A percentile compares a stretch with the other conserved stretches of the same genome.
phyloP scores from a whole-genome alignment of 2,888 invertebrate species.

The Macrophya alboannulata region DNA sequence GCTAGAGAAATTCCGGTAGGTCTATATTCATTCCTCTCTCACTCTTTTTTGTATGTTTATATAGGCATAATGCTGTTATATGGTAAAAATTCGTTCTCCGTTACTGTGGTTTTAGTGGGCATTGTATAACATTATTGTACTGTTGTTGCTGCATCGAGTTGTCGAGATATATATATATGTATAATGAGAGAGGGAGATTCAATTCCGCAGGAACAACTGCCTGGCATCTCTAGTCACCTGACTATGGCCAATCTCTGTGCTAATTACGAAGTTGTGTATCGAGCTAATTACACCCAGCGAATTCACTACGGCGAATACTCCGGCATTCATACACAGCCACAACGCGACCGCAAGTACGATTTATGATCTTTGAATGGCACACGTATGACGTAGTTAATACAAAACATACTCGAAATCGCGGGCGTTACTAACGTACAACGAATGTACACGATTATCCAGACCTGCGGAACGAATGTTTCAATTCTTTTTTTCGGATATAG shows the following conservation, averaged over 20 bases:
- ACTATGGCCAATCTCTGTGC: constrained; percentile 49
- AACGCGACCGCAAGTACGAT: constrained; percentile 45
- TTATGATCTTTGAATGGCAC: constrained; percentile 48
- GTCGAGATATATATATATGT: background rate
- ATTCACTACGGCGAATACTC: constrained; percentile 39
- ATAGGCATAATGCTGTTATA: background rate
- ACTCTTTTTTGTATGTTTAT: too few species aligned
- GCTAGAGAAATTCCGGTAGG: background rate
- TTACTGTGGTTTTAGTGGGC: constrained; percentile 11
- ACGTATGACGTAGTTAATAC: constrained; percentile 39
- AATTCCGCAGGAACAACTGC: constrained; percentile 25
- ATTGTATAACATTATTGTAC: too few species aligned
- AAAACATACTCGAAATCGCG: constrained; percentile 40
- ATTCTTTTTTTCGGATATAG: background rate
- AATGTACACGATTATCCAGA: constrained; percentile 1
- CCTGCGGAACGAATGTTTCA: background rate
- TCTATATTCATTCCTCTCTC: background rate
- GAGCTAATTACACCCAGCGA: constrained; percentile 49
- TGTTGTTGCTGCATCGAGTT: background rate
- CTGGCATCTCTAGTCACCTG: constrained; percentile 30
- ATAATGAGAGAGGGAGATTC: background rate
- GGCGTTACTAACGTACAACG: background rate
- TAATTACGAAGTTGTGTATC: constrained; percentile 49
- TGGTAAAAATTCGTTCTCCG: background rate
- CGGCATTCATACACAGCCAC: constrained; percentile 43